Base-by-base conservation (phyloP, 2,888 invertebrate species). In the Endomychus coccineus region DNA sequence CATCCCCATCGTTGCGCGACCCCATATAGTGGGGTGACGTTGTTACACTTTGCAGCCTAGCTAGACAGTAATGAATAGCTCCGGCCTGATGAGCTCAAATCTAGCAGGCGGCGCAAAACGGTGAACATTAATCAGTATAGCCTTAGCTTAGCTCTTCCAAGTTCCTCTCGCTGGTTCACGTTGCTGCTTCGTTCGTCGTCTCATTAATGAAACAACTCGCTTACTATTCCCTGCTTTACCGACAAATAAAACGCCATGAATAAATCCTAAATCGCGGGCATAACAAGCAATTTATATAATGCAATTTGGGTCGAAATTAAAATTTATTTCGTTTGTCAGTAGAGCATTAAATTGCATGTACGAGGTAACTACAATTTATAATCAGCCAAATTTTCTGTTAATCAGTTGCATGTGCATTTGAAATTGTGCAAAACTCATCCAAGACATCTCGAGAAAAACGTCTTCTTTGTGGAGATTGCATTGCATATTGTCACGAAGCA, bases 21-120 rank as follows among this genome's bases (percentile, higher is more conserved):
- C 13, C 27, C 39, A 17, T n/a, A n/a, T n/a, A 36, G 16, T 17
- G 29, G 29, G 32, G 39, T 34, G 40, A 33, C 21, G 13, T 29
- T 43, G 43, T 42, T 41, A 41, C 43, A 43, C 46, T 48, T 46
- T 44, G 43, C 45, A 43, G 47, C 48, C 44, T 44, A 49, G 49
- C 42, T 44, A 55, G 56, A 58, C 58, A 56, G 56, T 59, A 58
- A 60, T 60, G 57, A 59, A 60, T 60, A 56, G 60, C 54, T 51
- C 43, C 42, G 47, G 48, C 49, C 52, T 56, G 56, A 58, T 57
- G 56, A 60, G 55, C 54, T 56, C 54, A 58, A 54, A 57, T 57
- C 54, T 53, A 55, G 54, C 52, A 54, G 57, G 56, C 55, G 58
- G 52, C 56, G 56, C 54, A 53, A 56, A 58, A 56, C 57, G 58